These are phyloP conservation scores for Macaria liturata DNA, from an alignment of 2,888 invertebrate genomes.

Conservation along the genomic window DNA sequence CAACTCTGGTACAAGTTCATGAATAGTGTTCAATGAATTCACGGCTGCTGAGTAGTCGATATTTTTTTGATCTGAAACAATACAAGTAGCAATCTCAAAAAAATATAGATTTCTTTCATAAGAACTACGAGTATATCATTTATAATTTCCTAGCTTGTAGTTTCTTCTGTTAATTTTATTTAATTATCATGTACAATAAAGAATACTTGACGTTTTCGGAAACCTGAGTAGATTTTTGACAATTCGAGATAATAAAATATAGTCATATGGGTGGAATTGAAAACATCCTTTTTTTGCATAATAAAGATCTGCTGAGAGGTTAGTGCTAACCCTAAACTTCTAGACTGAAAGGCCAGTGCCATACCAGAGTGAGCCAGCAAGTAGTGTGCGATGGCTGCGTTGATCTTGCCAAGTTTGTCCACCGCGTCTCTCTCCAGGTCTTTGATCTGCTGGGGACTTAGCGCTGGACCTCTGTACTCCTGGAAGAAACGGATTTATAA, in stretches of 20 bases:
- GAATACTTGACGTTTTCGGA: too few relatives aligned
- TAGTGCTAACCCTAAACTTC: neutral
- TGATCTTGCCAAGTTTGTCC: conserved; percentile 57
- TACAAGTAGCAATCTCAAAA: too few relatives aligned
- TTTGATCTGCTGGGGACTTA: conserved; percentile 37
- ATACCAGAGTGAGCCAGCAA: conserved; percentile 64
- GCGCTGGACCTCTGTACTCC: conserved; percentile 45
- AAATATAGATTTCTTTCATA: too few relatives aligned
- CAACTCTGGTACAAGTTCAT: conserved; percentile 96
- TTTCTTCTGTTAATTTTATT: too few relatives aligned
- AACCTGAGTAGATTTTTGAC: too few relatives aligned
- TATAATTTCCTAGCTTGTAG: too few relatives aligned
- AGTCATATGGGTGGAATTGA: too few relatives aligned
- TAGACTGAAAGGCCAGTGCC: neutral
- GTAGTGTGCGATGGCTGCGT: conserved; percentile 63
- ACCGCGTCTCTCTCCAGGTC: conserved; percentile 46
- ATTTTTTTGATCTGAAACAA: conserved; percentile 79
- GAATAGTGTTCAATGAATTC: conserved; percentile 97
- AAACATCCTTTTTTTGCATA: too few relatives aligned
- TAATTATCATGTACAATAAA: too few relatives aligned
- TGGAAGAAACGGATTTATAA: conserved; percentile 22
- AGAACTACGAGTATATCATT: too few relatives aligned
- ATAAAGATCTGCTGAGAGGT: neutral
- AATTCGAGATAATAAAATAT: too few relatives aligned
- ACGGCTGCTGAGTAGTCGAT: conserved; percentile 97